Evolutionary conservation across 2,797 vertebrate genomes (phyloP), one percentile per base, ranked within the genome.

Genomic region (Sebastes flavidus): DNA sequence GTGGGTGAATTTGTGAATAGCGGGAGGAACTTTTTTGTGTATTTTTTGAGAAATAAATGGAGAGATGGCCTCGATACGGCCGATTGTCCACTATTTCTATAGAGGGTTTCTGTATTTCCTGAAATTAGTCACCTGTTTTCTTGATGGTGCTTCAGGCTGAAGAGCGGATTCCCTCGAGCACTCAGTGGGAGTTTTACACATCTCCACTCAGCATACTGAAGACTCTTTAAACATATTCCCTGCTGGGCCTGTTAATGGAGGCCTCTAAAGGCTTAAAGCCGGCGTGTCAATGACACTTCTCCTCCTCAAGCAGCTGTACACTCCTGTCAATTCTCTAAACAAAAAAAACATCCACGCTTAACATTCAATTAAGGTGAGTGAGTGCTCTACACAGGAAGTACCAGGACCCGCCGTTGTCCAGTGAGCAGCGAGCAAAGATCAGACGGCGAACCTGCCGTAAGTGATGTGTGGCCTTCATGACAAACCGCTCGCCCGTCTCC

Each of bases 141-240:
- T 84, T 38, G 81, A 85, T 72, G 82, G 67, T 34, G 69, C 83
- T 75, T 89, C 59, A 79, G 86, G 80, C 69, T 85, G 63, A 55
- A 79, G 89, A 79, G 80, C 46, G 13, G 72, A 89, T 90, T 92
- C 92, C 89, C 91, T 30, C 69, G 85, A 82, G 88, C 81, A 52
- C 85, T 93, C 87, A 86, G 87, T 85, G 81, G 92, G 93, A 92
- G 91, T 93, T 94, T 92, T 92, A 86, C 85, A 78, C 89, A 84
- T 88, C 82, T 87, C 83, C 67, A 60, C 77, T 87, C 78, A 61
- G 55, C 91, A 89, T 90, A 85, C 88, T 90, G 86, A 91, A 87
- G 88, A 89, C 94, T 95, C 89, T 90, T 91, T 94, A 94, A 89
- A 86, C 86, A 55, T 76, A 80, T 92, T 92, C 92, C 91, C 92